Percentiles rank a stretch among this genome's conserved stretches.
phyloP scores from a whole-genome alignment of 2,797 vertebrate species.

The Tragelaphus eurycerus region DNA sequence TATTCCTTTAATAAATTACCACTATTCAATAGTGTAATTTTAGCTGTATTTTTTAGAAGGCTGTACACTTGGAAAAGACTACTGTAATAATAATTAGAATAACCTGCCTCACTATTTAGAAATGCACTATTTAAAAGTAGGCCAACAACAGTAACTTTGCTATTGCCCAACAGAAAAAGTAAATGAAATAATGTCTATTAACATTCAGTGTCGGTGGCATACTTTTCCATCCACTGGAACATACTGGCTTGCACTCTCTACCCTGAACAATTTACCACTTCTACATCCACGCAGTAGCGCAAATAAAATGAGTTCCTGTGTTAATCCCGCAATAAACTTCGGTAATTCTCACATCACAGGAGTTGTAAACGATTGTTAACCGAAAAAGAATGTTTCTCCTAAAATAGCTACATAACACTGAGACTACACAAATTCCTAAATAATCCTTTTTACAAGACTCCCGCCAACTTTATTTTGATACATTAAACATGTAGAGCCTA shows the following conservation, averaged over 20 bases:
- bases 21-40: background rate
- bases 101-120: slow-evolving; percentile 47
- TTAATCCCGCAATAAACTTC: slow-evolving; percentile 71
- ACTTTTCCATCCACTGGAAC: slow-evolving; percentile 48
- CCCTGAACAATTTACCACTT: slow-evolving; percentile 43
- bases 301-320: slow-evolving; percentile 68
- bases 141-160: slow-evolving; percentile 54
- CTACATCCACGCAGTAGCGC: slow-evolving; percentile 43
- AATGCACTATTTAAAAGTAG: slow-evolving; percentile 63
- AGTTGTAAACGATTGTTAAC: slow-evolving; percentile 62
- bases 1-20: background rate
- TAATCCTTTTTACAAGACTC: slow-evolving; percentile 64
- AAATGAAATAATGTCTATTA: slow-evolving; percentile 64
- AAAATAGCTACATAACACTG: slow-evolving; percentile 63
- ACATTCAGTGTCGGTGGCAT: slow-evolving; percentile 20
- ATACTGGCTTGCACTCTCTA: slow-evolving; percentile 20
- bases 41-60: background rate
- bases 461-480: slow-evolving; percentile 72
- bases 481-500: slow-evolving; percentile 68
- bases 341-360: slow-evolving; percentile 68
- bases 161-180: slow-evolving; percentile 66
- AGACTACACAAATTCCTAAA: slow-evolving; percentile 69
- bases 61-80: background rate
- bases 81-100: slow-evolving; percentile 45
- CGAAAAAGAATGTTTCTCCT: slow-evolving; percentile 67